Percentiles rank a stretch among this genome's conserved stretches.
These are phyloP conservation scores for Halichoerus grypus DNA, from an alignment of 2,113 vertebrate genomes.

Conservation along the genomic window DNA sequence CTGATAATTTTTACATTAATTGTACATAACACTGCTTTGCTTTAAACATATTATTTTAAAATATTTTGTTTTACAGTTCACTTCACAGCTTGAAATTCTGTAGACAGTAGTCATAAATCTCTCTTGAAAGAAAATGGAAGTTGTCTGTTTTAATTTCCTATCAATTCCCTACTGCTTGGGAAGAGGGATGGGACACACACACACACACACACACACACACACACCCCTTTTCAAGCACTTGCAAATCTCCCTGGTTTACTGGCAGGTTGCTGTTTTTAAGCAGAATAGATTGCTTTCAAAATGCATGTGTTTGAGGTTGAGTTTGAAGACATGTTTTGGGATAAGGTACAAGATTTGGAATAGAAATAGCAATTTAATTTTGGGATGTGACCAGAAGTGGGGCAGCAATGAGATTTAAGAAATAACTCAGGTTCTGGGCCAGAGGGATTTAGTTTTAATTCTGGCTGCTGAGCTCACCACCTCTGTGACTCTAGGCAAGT, in stretches of 20 bases:
- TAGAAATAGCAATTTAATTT: slow-evolving; percentile 57
- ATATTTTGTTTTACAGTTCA: slow-evolving; percentile 78
- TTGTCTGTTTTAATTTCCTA: slow-evolving; percentile 81
- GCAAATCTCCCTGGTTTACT: background rate
- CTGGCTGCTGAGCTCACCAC: background rate
- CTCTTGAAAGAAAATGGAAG: slow-evolving; percentile 77
- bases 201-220: background rate
- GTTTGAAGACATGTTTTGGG: slow-evolving; percentile 3
- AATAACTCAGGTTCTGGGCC: background rate
- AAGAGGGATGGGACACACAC: slow-evolving; percentile 18
- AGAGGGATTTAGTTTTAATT: background rate
- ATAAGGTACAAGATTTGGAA: slow-evolving; percentile 39
- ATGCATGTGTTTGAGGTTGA: background rate
- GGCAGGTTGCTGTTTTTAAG: background rate
- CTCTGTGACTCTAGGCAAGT: background rate
- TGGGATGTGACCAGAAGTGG: background rate
- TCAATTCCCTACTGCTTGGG: slow-evolving; percentile 60
- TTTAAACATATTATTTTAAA: slow-evolving; percentile 80
- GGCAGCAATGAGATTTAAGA: slow-evolving; percentile 19
- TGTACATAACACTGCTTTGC: slow-evolving; percentile 72
- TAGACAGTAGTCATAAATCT: slow-evolving; percentile 81
- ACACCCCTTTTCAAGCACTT: background rate
- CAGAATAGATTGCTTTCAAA: slow-evolving; percentile 40
- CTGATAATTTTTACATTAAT: slow-evolving; percentile 79
- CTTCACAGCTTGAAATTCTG: slow-evolving; percentile 69